phyloP scores from a whole-genome alignment of 2,888 invertebrate genomes.

The Lasioglossum zephyrum region DNA sequence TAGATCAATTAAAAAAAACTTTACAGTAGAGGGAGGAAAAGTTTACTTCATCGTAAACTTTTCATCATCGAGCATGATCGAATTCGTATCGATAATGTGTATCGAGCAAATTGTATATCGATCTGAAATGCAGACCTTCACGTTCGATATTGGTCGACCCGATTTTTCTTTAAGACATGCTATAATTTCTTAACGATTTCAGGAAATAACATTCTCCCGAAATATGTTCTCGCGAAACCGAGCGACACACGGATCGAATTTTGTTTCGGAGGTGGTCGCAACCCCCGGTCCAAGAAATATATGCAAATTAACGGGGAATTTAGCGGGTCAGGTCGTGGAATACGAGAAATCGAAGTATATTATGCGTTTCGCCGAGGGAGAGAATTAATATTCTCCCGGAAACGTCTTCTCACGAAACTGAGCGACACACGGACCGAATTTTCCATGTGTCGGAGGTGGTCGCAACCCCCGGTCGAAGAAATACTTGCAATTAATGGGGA shows the following conservation, averaged over 20 bases:
- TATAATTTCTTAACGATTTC: background rate
- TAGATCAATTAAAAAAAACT: no score
- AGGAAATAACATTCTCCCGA: background rate
- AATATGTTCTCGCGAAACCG: background rate
- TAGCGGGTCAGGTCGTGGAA: background rate
- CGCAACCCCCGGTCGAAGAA: background rate
- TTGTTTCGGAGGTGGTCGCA: no score
- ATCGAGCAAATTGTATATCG: background rate
- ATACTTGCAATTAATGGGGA: background rate
- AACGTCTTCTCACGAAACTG: background rate
- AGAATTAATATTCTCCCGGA: background rate
- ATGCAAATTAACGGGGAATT: background rate
- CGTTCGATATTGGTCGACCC: background rate
- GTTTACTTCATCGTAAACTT: no score
- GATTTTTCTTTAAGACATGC: background rate
- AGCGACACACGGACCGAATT: background rate
- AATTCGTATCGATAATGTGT: background rate
- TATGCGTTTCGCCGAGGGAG: background rate
- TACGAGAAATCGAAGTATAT: constrained; percentile 7
- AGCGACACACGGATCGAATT: background rate
- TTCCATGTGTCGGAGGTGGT: background rate
- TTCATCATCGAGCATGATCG: no score
- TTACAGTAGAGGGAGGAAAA: no score
- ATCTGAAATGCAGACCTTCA: background rate
- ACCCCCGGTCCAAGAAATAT: background rate